Conservation (phyloP, 2,888 invertebrate genomes). For the Timema podura region DNA sequence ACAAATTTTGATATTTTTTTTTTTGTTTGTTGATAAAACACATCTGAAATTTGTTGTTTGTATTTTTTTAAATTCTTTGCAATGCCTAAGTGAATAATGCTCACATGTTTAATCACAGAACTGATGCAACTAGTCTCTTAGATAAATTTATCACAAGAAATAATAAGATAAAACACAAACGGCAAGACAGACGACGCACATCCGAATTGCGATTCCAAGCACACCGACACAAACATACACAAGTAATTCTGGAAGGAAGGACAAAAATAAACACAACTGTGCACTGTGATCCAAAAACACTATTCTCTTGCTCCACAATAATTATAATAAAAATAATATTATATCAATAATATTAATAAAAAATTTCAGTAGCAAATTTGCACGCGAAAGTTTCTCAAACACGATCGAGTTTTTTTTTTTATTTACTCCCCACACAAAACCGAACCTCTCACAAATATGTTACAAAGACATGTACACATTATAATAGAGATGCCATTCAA, state of each 20-base stretch:
- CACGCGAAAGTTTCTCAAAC: background rate
- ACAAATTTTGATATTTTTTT: slow-evolving; percentile 20
- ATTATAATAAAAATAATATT: no score
- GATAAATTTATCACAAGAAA: background rate
- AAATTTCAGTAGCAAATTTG: no score
- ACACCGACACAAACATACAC: no score
- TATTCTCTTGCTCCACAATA: no score
- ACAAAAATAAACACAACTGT: no score
- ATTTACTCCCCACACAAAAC: background rate
- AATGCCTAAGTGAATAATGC: slow-evolving; percentile 17
- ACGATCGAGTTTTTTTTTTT: slow-evolving; percentile 3
- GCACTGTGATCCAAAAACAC: no score
- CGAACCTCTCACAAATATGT: background rate
- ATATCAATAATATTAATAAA: no score
- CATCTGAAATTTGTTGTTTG: slow-evolving; percentile 18
- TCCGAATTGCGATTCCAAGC: no score
- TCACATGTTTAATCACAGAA: no score
- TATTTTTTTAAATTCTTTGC: slow-evolving; percentile 16
- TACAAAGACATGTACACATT: background rate
- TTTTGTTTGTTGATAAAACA: slow-evolving; percentile 19
- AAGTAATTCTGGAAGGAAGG: no score
- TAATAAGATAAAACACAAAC: background rate
- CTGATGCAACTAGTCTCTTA: no score
- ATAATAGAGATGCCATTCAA: slow-evolving; percentile 22
- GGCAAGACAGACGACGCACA: background rate